Conservation (phyloP, 2,113 vertebrate species). For the Megaleporinus macrocephalus region DNA sequence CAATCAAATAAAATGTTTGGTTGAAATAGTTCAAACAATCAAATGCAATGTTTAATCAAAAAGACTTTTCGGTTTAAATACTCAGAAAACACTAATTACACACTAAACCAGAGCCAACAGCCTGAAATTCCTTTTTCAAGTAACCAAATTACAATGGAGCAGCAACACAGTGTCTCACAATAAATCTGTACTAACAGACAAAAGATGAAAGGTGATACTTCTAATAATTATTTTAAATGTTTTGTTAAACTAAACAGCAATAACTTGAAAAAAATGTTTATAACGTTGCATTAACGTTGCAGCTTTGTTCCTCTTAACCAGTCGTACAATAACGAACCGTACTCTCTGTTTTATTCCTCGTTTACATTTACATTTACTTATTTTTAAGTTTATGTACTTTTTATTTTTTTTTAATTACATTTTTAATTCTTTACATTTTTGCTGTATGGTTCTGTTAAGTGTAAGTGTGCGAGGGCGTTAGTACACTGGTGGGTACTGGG, state of each 20-base stretch:
- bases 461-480: neutral
- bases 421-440: neutral
- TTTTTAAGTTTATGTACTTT: neutral
- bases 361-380: neutral
- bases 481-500: neutral
- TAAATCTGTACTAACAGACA: slow-evolving; percentile 12
- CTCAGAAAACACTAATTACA: neutral
- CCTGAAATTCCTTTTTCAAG: neutral
- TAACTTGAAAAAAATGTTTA: neutral
- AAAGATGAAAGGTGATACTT: neutral
- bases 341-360: no score
- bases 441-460: neutral
- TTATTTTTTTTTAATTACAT: no score
- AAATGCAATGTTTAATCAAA: neutral
- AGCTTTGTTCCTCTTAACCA: no score
- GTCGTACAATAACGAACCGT: no score
- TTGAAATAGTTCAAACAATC: neutral
- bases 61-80: neutral
- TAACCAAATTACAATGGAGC: neutral
- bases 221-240: no score
- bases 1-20: neutral
- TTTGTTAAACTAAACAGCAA: neutral
- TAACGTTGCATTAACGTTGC: neutral
- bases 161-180: slow-evolving; percentile 23
- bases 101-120: neutral